phyloP scores from a whole-genome alignment of 2,797 vertebrate species.

The Mycteria americana region DNA sequence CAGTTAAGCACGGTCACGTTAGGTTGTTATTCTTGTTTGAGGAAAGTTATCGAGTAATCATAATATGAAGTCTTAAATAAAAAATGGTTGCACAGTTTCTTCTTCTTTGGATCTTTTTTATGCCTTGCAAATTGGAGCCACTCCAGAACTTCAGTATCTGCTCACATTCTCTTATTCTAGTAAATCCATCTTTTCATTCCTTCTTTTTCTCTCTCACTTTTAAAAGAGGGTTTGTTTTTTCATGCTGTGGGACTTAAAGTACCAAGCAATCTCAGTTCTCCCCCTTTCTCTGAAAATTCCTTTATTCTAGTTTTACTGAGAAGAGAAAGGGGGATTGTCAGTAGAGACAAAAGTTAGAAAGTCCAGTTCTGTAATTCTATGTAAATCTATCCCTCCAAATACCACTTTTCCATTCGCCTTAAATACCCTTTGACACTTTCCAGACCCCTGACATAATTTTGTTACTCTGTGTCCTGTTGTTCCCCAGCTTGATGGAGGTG shows the following conservation, averaged over 20 bases:
- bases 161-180: background rate
- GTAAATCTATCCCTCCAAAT: slow-evolving; percentile 20
- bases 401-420: background rate
- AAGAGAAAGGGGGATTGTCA: slow-evolving; percentile 26
- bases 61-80: background rate
- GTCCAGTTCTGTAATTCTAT: background rate
- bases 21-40: background rate
- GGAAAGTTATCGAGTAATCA: background rate
- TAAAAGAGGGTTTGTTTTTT: background rate
- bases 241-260: background rate
- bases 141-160: background rate
- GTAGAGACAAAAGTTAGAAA: slow-evolving; percentile 23
- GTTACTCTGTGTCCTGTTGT: background rate
- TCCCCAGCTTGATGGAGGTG: background rate
- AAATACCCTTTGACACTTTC: background rate
- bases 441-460: background rate
- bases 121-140: background rate
- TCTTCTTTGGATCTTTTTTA: background rate
- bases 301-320: slow-evolving; percentile 18
- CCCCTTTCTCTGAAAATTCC: background rate
- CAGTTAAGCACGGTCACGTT: background rate
- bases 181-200: background rate
- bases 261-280: background rate
- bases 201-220: background rate
- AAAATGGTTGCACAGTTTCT: background rate